Percentiles rank a stretch among this genome's conserved stretches.
Evolutionary conservation across 2,113 vertebrate genomes (phyloP).

Genomic region (Baryphthengus martii): DNA sequence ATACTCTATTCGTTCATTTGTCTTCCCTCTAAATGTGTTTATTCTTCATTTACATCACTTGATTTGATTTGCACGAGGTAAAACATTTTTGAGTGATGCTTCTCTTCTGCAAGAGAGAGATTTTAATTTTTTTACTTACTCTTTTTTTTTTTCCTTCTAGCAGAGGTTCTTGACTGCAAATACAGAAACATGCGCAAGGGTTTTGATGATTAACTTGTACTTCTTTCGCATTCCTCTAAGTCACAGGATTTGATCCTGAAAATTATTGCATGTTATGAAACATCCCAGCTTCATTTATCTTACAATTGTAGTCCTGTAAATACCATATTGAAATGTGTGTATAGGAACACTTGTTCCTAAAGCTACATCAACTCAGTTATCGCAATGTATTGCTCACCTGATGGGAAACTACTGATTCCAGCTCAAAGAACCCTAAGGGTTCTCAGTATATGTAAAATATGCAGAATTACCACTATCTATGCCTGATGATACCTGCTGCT

Average conservation of each 20-base stretch:
- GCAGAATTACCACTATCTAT: not conserved
- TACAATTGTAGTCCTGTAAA: not conserved
- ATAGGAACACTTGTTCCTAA: not conserved
- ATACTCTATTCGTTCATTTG: constrained; percentile 57
- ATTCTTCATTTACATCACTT: constrained; percentile 64
- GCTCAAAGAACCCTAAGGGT: not conserved
- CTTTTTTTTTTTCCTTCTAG: not conserved
- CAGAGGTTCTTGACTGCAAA: constrained; percentile 3
- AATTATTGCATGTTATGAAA: not conserved
- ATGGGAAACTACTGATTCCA: not conserved
- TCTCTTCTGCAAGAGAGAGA: constrained; percentile 46
- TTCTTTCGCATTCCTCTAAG: not conserved
- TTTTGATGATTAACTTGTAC: not conserved
- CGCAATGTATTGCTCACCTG: not conserved
- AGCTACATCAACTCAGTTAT: constrained; percentile 14
- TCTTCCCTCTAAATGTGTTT: constrained; percentile 64
- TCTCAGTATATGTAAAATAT: constrained; percentile 31
- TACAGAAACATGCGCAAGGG: constrained; percentile 34
- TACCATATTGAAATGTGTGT: not conserved
- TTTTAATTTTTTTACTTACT: constrained; percentile 19
- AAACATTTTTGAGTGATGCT: constrained; percentile 66
- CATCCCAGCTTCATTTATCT: not conserved
- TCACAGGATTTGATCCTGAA: not conserved
- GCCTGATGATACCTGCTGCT: constrained; percentile 19
- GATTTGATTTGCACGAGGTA: constrained; percentile 71